Evolutionary conservation across 2,113 vertebrate genomes (phyloP).

Genomic region (Girardinichthys multiradiatus): DNA sequence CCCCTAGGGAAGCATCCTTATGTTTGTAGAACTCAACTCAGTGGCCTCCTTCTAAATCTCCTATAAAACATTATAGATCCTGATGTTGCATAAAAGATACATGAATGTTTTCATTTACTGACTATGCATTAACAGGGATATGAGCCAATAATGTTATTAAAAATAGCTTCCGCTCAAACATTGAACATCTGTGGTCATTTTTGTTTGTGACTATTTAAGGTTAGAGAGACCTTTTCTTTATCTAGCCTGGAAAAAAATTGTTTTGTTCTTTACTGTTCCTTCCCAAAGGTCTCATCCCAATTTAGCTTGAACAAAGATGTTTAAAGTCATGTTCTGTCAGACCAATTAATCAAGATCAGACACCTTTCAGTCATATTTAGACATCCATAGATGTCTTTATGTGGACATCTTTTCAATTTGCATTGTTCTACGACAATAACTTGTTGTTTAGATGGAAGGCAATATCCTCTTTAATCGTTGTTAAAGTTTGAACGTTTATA

Average conservation of each 20-base stretch:
- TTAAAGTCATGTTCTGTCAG: neutral
- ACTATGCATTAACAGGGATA: neutral
- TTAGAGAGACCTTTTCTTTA: too few species aligned
- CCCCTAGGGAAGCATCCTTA: neutral
- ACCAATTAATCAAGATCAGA: neutral
- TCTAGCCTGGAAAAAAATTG: too few species aligned
- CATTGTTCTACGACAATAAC: too few species aligned
- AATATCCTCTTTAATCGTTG: too few species aligned
- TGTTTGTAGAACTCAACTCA: neutral
- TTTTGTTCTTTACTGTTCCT: too few species aligned
- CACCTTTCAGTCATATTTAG: neutral
- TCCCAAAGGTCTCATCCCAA: too few species aligned
- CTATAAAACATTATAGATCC: neutral
- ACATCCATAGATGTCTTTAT: neutral
- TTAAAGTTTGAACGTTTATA: too few species aligned
- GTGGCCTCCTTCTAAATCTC: neutral
- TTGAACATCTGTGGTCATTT: too few species aligned
- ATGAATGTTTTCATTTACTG: conserved; percentile 8
- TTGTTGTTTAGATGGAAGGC: too few species aligned
- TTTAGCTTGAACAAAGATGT: neutral
- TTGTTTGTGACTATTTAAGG: too few species aligned
- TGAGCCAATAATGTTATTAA: neutral
- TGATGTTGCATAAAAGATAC: neutral
- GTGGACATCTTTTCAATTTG: neutral
- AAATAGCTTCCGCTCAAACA: neutral